These are phyloP conservation scores for Semnopithecus entellus DNA, from an alignment of 2,113 vertebrate genomes.

Conservation along the genomic window DNA sequence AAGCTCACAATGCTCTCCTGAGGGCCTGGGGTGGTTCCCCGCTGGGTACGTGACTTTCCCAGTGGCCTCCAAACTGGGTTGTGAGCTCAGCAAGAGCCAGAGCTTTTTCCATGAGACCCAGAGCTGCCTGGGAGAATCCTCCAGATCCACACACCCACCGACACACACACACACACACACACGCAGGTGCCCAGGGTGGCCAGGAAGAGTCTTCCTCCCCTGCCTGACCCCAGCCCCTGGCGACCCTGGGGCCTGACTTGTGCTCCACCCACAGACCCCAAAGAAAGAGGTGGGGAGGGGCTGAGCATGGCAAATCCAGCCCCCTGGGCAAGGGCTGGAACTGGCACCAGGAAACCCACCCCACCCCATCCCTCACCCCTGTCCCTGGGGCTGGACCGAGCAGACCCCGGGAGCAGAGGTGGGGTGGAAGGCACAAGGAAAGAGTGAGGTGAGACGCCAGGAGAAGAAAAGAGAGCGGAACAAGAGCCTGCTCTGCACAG, in stretches of 20 bases:
- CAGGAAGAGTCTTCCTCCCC: not conserved
- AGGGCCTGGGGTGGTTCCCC: not conserved
- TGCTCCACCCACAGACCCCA: not conserved
- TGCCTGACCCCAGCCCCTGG: not conserved
- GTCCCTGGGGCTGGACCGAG: not conserved
- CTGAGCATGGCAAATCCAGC: not conserved
- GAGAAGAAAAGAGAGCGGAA: not conserved
- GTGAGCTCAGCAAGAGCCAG: not conserved
- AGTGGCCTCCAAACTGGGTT: not conserved
- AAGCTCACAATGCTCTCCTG: not conserved
- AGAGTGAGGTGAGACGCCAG: accelerated
- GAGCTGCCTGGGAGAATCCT: not conserved
- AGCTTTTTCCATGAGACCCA: not conserved
- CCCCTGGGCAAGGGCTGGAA: not conserved
- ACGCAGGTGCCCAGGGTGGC: not conserved
- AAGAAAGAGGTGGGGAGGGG: not conserved
- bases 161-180: no score
- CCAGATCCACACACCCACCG: not conserved
- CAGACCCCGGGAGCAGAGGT: not conserved
- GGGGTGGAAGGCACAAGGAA: not conserved
- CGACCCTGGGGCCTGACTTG: not conserved
- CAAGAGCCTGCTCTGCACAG: not conserved
- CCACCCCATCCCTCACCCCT: accelerated
- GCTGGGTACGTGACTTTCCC: not conserved
- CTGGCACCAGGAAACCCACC: not conserved